Percentiles rank a stretch among this genome's conserved stretches.
phyloP scores from a whole-genome alignment of 2,113 vertebrate genomes.

The Myotis yumanensis region DNA sequence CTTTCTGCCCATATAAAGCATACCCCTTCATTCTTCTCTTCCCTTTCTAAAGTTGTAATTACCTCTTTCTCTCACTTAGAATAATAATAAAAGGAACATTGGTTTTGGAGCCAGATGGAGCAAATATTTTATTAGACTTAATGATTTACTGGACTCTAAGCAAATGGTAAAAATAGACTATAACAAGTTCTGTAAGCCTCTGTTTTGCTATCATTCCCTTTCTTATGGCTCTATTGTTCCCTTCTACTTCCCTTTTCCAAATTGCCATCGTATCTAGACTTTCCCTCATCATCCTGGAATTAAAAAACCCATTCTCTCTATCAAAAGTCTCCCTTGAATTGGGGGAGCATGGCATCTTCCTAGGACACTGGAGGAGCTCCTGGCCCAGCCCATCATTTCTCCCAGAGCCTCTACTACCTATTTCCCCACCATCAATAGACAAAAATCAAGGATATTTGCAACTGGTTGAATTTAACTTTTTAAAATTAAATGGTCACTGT shows the following conservation, averaged over 20 bases:
- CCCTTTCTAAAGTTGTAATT: not conserved
- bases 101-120: not conserved
- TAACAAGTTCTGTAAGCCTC: not conserved
- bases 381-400: rapidly evolving
- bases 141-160: not conserved
- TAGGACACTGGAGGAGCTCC: not conserved
- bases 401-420: not conserved
- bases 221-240: not conserved
- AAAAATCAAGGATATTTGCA: not conserved
- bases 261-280: not conserved
- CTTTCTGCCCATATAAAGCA: not conserved
- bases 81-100: not conserved
- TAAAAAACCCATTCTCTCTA: not conserved
- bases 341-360: not conserved
- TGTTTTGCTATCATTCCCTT: not conserved
- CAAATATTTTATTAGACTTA: not conserved
- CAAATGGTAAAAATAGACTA: not conserved
- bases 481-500: not conserved
- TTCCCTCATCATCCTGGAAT: not conserved
- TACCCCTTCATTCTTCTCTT: not conserved
- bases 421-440: not conserved
- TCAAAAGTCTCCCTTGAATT: not conserved
- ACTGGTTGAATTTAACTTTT: not conserved
- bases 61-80: not conserved
- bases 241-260: not conserved